These are phyloP conservation scores for Valencia hispanica DNA, from an alignment of 2,797 vertebrate genomes.

Conservation along the genomic window DNA sequence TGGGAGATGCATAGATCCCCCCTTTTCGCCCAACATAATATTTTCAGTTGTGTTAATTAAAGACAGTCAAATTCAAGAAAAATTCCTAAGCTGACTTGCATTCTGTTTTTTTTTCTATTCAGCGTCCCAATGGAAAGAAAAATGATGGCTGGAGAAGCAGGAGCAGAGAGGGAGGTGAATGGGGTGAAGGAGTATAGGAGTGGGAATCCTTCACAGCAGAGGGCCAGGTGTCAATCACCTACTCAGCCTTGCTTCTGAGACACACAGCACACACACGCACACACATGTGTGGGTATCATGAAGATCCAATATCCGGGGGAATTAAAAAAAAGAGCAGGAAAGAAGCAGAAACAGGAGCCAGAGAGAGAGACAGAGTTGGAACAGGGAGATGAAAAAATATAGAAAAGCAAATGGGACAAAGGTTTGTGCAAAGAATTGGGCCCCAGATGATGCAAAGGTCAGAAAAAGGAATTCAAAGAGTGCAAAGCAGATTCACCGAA, in stretches of 20 bases:
- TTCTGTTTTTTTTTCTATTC: conserved; percentile 24
- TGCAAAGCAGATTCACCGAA: conserved; percentile 90
- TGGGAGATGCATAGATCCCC: too few relatives aligned
- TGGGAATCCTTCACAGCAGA: conserved; percentile 85
- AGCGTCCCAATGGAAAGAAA: conserved; percentile 38
- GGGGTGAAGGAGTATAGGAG: conserved; percentile 63
- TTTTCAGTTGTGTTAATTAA: conserved; percentile 61
- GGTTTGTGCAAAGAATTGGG: conserved; percentile 53
- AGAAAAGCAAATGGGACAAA: conserved; percentile 64
- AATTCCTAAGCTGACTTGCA: conserved; percentile 73
- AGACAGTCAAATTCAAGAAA: not conserved
- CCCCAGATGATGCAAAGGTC: conserved; percentile 62
- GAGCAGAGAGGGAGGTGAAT: conserved; percentile 50
- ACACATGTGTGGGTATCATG: conserved; percentile 34
- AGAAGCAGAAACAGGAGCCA: conserved; percentile 30
- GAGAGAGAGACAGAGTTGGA: conserved; percentile 34
- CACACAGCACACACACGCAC: conserved; percentile 25
- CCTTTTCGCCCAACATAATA: conserved; percentile 53
- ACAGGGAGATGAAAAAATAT: conserved; percentile 18
- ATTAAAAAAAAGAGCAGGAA: conserved; percentile 74
- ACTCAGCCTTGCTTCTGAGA: conserved; percentile 81
- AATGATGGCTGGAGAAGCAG: conserved; percentile 48
- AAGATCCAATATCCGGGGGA: conserved; percentile 86
- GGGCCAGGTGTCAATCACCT: conserved; percentile 90
- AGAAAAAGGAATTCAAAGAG: conserved; percentile 84